phyloP scores from a whole-genome alignment of 1,140 invertebrate species.

The Apis laboriosa region DNA sequence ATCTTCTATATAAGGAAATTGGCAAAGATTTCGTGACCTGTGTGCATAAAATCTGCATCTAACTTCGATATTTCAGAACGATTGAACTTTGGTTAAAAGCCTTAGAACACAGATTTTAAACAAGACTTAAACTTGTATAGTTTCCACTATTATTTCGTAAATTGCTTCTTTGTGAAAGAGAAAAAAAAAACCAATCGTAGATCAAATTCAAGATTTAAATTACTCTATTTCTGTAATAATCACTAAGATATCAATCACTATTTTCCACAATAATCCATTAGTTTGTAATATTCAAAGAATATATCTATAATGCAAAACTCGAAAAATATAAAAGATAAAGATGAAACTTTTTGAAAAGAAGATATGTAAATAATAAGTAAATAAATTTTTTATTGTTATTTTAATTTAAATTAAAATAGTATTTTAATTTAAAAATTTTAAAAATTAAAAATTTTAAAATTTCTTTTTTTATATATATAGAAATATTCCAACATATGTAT shows the following conservation, averaged over 20 bases:
- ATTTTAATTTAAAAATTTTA: too few relatives aligned
- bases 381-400: too few relatives aligned
- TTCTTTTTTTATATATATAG: too few relatives aligned
- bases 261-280: too few relatives aligned
- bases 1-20: background rate
- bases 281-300: background rate
- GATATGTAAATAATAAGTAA: too few relatives aligned
- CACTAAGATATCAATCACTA: background rate
- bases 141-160: background rate
- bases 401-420: too few relatives aligned
- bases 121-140: background rate
- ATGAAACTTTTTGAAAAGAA: too few relatives aligned
- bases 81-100: background rate
- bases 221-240: background rate
- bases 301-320: too few relatives aligned
- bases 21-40: background rate
- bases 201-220: background rate
- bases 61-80: constrained; percentile 3
- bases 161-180: background rate
- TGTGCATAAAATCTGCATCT: constrained; percentile 3
- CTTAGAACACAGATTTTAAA: background rate
- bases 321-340: too few relatives aligned
- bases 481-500: too few relatives aligned
- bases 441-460: too few relatives aligned
- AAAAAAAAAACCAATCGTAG: background rate